Base-by-base conservation (phyloP, 1,140 invertebrate genomes). In the Phthorimaea operculella region DNA sequence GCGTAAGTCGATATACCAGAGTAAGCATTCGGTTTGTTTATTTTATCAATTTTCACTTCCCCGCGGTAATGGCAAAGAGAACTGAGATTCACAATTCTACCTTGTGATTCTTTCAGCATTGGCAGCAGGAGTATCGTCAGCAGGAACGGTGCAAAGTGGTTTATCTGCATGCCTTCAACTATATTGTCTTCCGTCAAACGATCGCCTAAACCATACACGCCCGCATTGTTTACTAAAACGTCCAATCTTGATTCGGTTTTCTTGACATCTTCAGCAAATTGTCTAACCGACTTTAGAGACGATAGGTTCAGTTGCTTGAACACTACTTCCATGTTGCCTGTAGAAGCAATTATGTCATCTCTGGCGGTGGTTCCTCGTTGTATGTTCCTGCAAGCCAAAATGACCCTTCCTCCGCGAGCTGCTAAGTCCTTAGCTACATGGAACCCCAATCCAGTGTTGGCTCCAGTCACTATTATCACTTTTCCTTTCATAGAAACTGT, bases 101-200 rank as follows among this genome's bases (percentile, higher is more conserved):
- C 44, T 1, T 87, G 85, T 1, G 92, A 91, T 66, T 88, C 88
- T 79, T 94, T 94, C 60, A 95, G 64, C 18, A 93, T 71, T 70
- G 92, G 93, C 53, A 85, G 85, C 12, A 88, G 72, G 51, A 88
- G 76, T 68, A 88, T 85, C 1, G 93, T 94, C 14, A 95, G 74
- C 5, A 94, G 83, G 70, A 94, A 95, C 50, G 92, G 92, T 0
- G 92, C 92, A 72, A 93, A 93, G 70, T 95, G 90, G 82, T 96
- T 96, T 4, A 92, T 92, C 4, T 90, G 92, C 91, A 94, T 94
- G 0, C 91, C 92, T 60, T 90, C 79, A 73, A 96, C 93, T 6
- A 95, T 71, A 3, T 90, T 91, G 79, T 96, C 93, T 64, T 90
- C 90, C 88, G 62, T 89, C 60, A 74, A 88, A 72, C 16, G 60